Evolutionary conservation across 2,113 vertebrate genomes (phyloP).

Genomic region (Melanotaenia duboulayi): DNA sequence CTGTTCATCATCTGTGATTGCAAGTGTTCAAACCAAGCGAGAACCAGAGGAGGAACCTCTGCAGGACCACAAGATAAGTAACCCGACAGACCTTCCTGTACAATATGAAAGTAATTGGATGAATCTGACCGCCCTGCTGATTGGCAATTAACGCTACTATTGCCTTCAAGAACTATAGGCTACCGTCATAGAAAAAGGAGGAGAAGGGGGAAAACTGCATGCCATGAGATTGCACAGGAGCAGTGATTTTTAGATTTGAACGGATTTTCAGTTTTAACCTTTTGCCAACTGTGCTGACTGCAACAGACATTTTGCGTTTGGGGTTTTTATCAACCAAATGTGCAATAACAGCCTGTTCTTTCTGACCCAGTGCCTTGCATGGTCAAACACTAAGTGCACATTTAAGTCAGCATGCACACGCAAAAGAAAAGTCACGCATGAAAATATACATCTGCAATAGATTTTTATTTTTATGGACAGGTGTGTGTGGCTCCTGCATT

Average conservation of each 20-base stretch:
- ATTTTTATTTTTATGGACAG: background rate
- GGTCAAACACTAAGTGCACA: conserved; percentile 60
- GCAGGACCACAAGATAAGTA: conserved; percentile 59
- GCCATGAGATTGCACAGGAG: conserved; percentile 19
- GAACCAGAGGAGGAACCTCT: conserved; percentile 42
- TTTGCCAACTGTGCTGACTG: conserved; percentile 58
- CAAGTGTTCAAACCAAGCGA: conserved; percentile 40
- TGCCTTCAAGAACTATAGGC: conserved; percentile 24
- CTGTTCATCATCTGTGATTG: conserved; percentile 40
- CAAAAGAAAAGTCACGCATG: conserved; percentile 36
- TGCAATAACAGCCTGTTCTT: conserved; percentile 61
- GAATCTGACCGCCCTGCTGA: conserved; percentile 60
- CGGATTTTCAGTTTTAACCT: conserved; percentile 33
- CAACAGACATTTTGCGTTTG: conserved; percentile 46
- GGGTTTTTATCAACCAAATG: conserved; percentile 66
- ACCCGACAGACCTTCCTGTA: conserved; percentile 44
- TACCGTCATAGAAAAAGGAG: background rate
- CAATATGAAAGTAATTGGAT: conserved; percentile 75
- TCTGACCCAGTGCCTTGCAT: conserved; percentile 72
- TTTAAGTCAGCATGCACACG: conserved; percentile 43
- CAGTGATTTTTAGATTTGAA: conserved; percentile 27
- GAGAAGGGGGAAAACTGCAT: conserved; percentile 20
- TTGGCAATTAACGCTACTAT: conserved; percentile 55
- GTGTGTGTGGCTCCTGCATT: background rate
- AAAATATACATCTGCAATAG: conserved; percentile 7